Conservation (phyloP, 2,888 invertebrate genomes). For the Frankliniella intonsa region DNA sequence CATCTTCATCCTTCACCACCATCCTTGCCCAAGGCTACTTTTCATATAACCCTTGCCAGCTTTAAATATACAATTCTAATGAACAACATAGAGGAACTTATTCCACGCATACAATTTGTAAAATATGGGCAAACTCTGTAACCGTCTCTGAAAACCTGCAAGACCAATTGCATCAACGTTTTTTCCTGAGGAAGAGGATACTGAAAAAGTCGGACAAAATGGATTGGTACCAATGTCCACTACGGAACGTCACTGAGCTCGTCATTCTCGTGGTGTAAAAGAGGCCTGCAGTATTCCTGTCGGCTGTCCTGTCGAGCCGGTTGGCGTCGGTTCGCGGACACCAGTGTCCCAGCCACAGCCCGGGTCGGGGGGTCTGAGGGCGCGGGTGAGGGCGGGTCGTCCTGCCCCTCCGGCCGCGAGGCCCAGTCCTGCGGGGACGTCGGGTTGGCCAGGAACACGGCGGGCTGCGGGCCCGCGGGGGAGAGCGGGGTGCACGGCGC, state of each 20-base stretch:
- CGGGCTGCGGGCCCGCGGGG: slow-evolving; percentile 53
- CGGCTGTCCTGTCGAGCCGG: not conserved
- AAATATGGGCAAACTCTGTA: too few species aligned
- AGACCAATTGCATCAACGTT: too few species aligned
- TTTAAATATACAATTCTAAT: too few species aligned
- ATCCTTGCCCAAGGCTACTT: too few species aligned
- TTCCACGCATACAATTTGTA: too few species aligned
- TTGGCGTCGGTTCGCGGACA: not conserved
- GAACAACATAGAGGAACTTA: too few species aligned
- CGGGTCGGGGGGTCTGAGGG: not conserved
- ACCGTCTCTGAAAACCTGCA: too few species aligned
- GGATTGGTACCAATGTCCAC: not conserved
- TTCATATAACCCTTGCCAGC: too few species aligned
- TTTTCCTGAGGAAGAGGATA: too few species aligned
- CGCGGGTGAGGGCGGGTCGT: not conserved
- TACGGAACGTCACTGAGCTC: not conserved
- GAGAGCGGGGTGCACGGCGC: slow-evolving; percentile 42
- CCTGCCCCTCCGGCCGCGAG: not conserved
- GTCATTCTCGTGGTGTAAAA: not conserved
- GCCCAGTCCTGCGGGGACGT: not conserved
- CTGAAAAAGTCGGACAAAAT: too few species aligned
- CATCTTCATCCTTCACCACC: too few species aligned
- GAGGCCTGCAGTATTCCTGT: too few species aligned
- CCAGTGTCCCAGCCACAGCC: not conserved
- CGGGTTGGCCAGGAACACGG: slow-evolving; percentile 40